Conservation (phyloP, 1,140 invertebrate species). For the Zelostemma sp. region DNA sequence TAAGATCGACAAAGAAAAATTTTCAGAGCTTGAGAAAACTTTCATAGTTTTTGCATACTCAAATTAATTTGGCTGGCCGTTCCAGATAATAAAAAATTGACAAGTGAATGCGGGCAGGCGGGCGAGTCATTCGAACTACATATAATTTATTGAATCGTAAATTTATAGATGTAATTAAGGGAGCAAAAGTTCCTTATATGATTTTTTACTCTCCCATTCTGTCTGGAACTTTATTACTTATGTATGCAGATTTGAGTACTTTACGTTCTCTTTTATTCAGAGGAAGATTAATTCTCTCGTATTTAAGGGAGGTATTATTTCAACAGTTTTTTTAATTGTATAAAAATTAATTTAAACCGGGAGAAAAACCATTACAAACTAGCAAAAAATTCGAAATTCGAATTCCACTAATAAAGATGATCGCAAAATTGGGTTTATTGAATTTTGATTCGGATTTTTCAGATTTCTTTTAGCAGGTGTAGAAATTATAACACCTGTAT, state of each 20-base stretch:
- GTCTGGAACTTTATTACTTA: constrained; percentile 8
- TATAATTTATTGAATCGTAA: constrained; percentile 6
- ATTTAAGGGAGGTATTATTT: neutral
- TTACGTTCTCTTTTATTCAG: neutral
- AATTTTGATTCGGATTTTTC: too few relatives aligned
- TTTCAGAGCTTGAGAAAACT: neutral
- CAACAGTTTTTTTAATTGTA: too few relatives aligned
- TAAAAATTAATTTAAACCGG: too few relatives aligned
- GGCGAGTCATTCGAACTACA: neutral
- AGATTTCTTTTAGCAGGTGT: constrained; percentile 6
- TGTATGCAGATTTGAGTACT: constrained; percentile 7
- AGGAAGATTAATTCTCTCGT: neutral
- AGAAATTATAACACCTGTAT: neutral
- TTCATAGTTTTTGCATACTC: neutral
- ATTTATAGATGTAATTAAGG: constrained; percentile 9
- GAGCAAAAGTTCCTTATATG: constrained; percentile 7
- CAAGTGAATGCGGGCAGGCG: neutral
- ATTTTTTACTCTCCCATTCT: constrained; percentile 4
- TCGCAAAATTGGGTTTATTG: too few relatives aligned
- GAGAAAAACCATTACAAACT: too few relatives aligned
- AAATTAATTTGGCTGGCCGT: neutral
- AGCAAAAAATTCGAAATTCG: too few relatives aligned
- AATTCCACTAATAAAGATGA: too few relatives aligned
- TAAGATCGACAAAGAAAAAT: neutral
- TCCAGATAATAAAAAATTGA: neutral